Percentiles rank a stretch among this genome's conserved stretches.
Conservation (phyloP, 64 coral and sea anemone species). For the Orbicella faveolata region DNA sequence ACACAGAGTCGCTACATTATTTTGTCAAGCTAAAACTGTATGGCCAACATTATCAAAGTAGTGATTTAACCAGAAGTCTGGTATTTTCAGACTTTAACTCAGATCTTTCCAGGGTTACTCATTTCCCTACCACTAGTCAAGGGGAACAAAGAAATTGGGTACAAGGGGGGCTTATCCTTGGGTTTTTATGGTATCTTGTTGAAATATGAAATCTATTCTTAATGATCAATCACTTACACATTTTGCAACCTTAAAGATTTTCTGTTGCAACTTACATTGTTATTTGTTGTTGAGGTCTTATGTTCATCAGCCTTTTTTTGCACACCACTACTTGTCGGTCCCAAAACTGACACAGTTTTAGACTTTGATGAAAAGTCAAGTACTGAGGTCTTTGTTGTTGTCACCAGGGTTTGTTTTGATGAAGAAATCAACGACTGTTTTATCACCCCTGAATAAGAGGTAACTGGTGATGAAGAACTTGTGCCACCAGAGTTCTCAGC, state of each 20-base stretch:
- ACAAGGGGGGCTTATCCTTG: no score
- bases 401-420: neutral
- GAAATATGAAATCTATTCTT: no score
- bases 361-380: neutral
- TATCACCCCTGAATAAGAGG: constrained; percentile 14
- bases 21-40: no score
- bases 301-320: constrained; percentile 25
- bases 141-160: no score
- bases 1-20: no score
- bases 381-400: neutral
- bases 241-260: neutral
- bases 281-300: neutral
- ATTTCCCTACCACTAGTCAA: no score
- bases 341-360: constrained; percentile 6
- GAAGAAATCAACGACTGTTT: constrained; percentile 10
- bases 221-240: neutral
- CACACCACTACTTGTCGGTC: neutral
- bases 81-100: no score
- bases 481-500: neutral
- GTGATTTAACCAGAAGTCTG: no score
- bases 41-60: no score
- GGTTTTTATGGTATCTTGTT: no score
- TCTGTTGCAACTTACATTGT: constrained; percentile 33
- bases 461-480: neutral
- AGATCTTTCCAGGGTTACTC: no score